These are phyloP conservation scores for Epinephelus lanceolatus DNA, from an alignment of 2,113 vertebrate genomes.

Conservation along the genomic window DNA sequence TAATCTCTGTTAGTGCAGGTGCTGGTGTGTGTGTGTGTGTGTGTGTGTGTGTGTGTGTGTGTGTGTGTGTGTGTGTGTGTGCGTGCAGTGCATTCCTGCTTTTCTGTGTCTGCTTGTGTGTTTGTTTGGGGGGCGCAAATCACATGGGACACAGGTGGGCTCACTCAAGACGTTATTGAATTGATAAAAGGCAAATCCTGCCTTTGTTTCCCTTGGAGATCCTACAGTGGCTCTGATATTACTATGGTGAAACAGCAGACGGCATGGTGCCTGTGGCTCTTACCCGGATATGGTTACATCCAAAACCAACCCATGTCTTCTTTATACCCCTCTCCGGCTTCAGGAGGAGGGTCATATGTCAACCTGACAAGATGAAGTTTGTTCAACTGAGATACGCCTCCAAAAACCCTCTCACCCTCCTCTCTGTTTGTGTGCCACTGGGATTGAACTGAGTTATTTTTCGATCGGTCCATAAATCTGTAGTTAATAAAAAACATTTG, in stretches of 20 bases:
- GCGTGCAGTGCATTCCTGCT: conserved; percentile 3
- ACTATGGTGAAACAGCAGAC: conserved; percentile 57
- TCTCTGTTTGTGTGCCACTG: background rate
- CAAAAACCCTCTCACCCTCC: conserved; percentile 7
- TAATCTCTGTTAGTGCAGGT: conserved; percentile 47
- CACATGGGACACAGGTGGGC: conserved; percentile 30
- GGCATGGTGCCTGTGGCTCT: conserved; percentile 39
- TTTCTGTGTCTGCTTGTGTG: background rate
- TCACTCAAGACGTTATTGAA: conserved; percentile 55
- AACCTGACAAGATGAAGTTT: conserved; percentile 24
- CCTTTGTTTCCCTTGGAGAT: conserved; percentile 72
- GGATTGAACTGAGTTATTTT: background rate
- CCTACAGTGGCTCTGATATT: conserved; percentile 41
- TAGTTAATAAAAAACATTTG: conserved; percentile 56
- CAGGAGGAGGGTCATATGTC: conserved; percentile 26
- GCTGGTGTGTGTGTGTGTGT: background rate
- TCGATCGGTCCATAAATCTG: conserved; percentile 1
- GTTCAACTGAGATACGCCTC: background rate
- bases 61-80: background rate
- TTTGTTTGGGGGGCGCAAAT: conserved; percentile 29
- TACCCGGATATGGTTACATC: conserved; percentile 53
- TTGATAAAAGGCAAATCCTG: conserved; percentile 69
- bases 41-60: no score
- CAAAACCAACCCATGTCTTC: conserved; percentile 37
- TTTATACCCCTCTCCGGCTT: conserved; percentile 32